Base-by-base conservation (phyloP, 2,888 invertebrate genomes). In the Acrobasis repandana region DNA sequence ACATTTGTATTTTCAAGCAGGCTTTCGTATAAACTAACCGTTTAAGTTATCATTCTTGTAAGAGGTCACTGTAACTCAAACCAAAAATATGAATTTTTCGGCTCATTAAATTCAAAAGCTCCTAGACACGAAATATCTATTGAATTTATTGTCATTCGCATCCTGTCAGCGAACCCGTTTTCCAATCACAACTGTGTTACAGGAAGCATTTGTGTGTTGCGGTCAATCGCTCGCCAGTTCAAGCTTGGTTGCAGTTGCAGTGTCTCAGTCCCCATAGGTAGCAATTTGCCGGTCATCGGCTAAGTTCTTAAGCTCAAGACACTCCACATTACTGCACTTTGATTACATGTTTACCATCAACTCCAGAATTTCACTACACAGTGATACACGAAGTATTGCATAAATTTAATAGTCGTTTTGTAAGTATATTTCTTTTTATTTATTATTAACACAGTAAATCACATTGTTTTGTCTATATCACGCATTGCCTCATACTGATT, bases 231-330 rank as follows among this genome's bases (percentile, higher is more conserved):
- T 43, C 2, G n/a, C 14, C 14, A 43, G 43, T n/a, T 43, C 38
- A 38, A 10, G 38, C 11, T 38, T 38, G 38, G 38, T 48, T 64
- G 65, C 50, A 48, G 62, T 60, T 54, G 36, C 20, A 60, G 33
- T 16, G 48, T 20, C 33, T 33, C 43, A 60, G 52, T 67, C 66
- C 4, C 20, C 2, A 20, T 4, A 68, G 67, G 61, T 54, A 58
- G 50, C 56, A 63, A 69, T 67, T 67, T 70, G 58, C 62, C 61
- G 67, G 61, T 64, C 67, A 65, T 61, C 76, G 82, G 76, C 85
- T 84, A 79, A 79, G 75, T 85, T 83, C 85, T 75, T 83, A 82
- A 72, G 73, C 76, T 84, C 83, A 88, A 87, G 75, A 80, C 81
- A 77, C 73, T 84, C 76, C 77, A 82, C 76, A 82, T 82, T 85